phyloP scores from a whole-genome alignment of 1,140 invertebrate genomes.

The Diabrotica virgifera region DNA sequence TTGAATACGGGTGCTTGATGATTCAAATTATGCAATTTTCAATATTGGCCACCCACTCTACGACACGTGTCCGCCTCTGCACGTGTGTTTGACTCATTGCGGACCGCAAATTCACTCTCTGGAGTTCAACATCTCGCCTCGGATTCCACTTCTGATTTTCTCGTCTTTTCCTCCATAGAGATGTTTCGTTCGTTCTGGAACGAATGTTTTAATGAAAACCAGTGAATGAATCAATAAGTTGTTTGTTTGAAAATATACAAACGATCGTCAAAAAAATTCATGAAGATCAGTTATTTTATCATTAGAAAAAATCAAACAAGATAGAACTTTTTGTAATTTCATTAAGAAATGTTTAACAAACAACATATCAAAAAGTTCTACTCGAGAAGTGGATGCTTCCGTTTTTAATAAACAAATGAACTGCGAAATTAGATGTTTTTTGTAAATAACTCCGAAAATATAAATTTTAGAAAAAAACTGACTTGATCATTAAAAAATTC shows the following conservation, averaged over 20 bases:
- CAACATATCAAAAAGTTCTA: too few relatives aligned
- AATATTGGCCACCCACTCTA: slow-evolving; percentile 51
- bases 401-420: too few relatives aligned
- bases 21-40: slow-evolving; percentile 53
- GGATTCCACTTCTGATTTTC: slow-evolving; percentile 14
- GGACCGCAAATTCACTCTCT: slow-evolving; percentile 48
- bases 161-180: background rate
- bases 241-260: background rate
- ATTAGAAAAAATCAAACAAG: too few relatives aligned
- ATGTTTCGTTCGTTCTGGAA: background rate
- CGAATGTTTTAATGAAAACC: background rate
- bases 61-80: slow-evolving; percentile 49
- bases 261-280: background rate
- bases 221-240: background rate
- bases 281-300: too few relatives aligned
- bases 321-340: too few relatives aligned
- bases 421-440: too few relatives aligned
- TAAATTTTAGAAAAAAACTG: too few relatives aligned
- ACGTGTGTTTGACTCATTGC: slow-evolving; percentile 52
- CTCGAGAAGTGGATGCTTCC: too few relatives aligned
- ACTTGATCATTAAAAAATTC: too few relatives aligned
- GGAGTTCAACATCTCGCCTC: slow-evolving; percentile 1
- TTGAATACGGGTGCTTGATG: slow-evolving; percentile 44
- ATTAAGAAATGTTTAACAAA: too few relatives aligned
- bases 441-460: too few relatives aligned